Evolutionary conservation across 2,888 invertebrate genomes (phyloP).

Genomic region (Fragum sueziense): DNA sequence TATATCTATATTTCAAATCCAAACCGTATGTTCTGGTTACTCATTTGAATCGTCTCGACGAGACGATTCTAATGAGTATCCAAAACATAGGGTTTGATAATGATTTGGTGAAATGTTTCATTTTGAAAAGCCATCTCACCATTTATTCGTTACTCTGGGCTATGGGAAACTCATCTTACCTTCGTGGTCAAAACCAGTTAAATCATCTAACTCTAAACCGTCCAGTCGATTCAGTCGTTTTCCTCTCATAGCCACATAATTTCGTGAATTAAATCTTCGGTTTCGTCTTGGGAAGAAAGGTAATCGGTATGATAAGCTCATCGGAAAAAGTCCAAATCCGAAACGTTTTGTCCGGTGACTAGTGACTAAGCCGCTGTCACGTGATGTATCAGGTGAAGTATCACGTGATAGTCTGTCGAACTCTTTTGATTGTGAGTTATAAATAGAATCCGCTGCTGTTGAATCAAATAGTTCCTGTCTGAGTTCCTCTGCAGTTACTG

Average conservation of each 20-base stretch:
- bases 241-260: conserved; percentile 20
- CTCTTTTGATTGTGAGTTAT: background rate
- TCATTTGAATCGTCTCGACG: too few relatives aligned
- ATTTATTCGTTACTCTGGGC: too few relatives aligned
- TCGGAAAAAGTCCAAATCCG: conserved; percentile 5
- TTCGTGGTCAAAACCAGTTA: background rate
- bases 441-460: background rate
- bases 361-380: background rate
- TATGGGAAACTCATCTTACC: too few relatives aligned
- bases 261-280: conserved; percentile 4
- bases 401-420: conserved; percentile 11
- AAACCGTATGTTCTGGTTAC: too few relatives aligned
- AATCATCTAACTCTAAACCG: background rate
- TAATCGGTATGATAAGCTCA: conserved; percentile 10
- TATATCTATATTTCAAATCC: too few relatives aligned
- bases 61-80: too few relatives aligned
- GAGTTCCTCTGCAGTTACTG: background rate
- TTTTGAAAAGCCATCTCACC: background rate
- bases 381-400: background rate
- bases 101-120: background rate
- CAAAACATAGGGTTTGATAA: too few relatives aligned
- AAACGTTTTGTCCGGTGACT: conserved; percentile 10
- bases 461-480: background rate
- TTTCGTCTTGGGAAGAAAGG: conserved; percentile 4
- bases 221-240: background rate